Conservation (phyloP, 2,797 vertebrate species). For the Chromis chromis region DNA sequence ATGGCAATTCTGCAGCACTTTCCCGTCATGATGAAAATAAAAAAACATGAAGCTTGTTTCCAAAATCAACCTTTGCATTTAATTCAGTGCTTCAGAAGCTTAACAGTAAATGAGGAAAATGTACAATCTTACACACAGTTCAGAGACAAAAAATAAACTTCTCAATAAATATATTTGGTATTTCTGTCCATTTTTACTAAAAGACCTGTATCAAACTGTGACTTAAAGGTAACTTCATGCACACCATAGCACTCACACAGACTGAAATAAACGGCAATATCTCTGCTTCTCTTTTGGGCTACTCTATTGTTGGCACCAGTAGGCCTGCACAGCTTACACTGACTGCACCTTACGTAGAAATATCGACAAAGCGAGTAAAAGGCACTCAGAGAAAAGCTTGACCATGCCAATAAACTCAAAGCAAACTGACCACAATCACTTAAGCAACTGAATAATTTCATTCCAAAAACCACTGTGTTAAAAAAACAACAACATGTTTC, state of each 20-base stretch:
- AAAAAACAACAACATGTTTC: neutral
- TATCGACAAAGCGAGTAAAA: conserved; percentile 63
- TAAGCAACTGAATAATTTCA: conserved; percentile 45
- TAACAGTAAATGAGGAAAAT: conserved; percentile 60
- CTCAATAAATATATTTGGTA: conserved; percentile 66
- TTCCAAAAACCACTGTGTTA: conserved; percentile 37
- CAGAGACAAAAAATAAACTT: conserved; percentile 52
- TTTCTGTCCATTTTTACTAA: conserved; percentile 48
- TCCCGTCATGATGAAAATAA: neutral
- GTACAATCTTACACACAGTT: conserved; percentile 58
- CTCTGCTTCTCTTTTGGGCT: conserved; percentile 38
- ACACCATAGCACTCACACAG: conserved; percentile 44
- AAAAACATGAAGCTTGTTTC: conserved; percentile 15
- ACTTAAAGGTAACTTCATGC: conserved; percentile 47
- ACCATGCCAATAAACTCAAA: conserved; percentile 53
- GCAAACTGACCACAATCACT: conserved; percentile 47
- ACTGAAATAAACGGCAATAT: conserved; percentile 20
- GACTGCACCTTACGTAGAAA: conserved; percentile 57
- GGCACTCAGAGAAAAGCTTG: conserved; percentile 74
- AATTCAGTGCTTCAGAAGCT: conserved; percentile 54
- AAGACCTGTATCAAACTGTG: conserved; percentile 43
- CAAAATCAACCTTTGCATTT: conserved; percentile 66
- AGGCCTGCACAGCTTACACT: conserved; percentile 44
- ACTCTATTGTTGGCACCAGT: conserved; percentile 33
- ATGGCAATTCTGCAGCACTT: conserved; percentile 4